Evolutionary conservation across 2,888 invertebrate genomes (phyloP).

Genomic region (Heliconius aoede): DNA sequence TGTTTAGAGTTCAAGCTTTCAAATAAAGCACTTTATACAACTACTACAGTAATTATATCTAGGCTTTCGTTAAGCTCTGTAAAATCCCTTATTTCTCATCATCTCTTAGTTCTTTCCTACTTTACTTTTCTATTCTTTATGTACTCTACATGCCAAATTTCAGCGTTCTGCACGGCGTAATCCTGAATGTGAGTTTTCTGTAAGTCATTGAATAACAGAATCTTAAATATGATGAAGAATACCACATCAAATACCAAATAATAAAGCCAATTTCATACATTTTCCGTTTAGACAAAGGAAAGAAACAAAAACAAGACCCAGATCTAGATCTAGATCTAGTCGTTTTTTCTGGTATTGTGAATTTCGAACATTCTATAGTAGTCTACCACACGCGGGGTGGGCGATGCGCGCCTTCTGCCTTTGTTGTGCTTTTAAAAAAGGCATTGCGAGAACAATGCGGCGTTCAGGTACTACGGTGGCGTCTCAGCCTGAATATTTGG

Average conservation of each 20-base stretch:
- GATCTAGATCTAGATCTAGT: conserved; percentile 15
- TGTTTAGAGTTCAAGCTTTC: no score
- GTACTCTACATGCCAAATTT: no score
- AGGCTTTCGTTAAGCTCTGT: not conserved
- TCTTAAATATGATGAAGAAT: no score
- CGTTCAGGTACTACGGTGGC: conserved; percentile 57
- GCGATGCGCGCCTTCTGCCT: conserved; percentile 75
- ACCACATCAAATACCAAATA: no score
- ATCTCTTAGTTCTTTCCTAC: no score
- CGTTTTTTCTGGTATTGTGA: conserved; percentile 9
- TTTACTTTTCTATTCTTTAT: no score
- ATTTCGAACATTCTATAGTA: conserved; percentile 59
- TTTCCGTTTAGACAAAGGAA: not conserved
- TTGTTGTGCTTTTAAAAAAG: conserved; percentile 77
- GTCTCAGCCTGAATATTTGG: conserved; percentile 50
- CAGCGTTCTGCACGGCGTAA: no score
- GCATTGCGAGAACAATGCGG: conserved; percentile 69
- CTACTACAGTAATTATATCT: not conserved
- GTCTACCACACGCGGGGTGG: conserved; percentile 67
- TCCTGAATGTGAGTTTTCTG: no score
- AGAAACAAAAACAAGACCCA: conserved; percentile 5
- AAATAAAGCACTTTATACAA: no score
- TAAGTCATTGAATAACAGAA: no score
- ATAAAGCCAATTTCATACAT: not conserved
- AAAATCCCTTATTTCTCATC: no score